Evolutionary conservation across 2,113 vertebrate species (phyloP).

Genomic region (Tretioscincus oriximinensis): DNA sequence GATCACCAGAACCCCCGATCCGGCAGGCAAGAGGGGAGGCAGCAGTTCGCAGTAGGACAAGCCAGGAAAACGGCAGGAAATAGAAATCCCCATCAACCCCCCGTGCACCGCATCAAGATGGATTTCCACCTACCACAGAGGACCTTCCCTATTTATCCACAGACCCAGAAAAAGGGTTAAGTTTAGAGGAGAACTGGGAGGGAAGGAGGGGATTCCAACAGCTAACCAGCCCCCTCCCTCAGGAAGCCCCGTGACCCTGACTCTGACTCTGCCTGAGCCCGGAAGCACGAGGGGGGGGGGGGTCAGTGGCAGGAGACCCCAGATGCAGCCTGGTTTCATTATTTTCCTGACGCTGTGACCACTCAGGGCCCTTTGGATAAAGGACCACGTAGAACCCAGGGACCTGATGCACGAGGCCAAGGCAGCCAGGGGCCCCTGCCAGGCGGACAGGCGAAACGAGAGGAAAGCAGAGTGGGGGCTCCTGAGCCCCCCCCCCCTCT

Average conservation of each 20-base stretch:
- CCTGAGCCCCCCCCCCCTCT: no score
- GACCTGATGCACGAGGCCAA: no score
- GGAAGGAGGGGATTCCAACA: background rate
- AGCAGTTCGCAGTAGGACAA: conserved; percentile 23
- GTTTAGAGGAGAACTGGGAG: background rate
- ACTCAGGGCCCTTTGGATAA: no score
- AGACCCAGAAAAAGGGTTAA: background rate
- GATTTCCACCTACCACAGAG: conserved; percentile 46
- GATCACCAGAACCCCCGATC: background rate
- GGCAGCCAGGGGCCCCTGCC: no score
- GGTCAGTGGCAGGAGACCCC: no score
- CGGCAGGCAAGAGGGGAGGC: background rate
- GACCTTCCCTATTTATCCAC: background rate
- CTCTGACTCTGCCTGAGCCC: no score
- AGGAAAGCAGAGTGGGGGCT: no score
- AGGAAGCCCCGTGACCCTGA: background rate
- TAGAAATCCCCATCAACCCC: conserved; percentile 39
- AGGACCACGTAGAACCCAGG: no score
- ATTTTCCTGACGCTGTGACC: no score
- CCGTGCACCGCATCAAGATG: conserved; percentile 35
- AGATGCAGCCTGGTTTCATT: no score
- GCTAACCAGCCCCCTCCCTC: background rate
- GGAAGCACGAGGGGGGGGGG: no score
- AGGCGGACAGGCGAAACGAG: no score
- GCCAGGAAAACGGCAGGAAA: conserved; percentile 18